A percentile compares a stretch with the other conserved stretches of the same genome.
Conservation (phyloP, 2,888 invertebrate species). For the Lepidochrysops patricia region DNA sequence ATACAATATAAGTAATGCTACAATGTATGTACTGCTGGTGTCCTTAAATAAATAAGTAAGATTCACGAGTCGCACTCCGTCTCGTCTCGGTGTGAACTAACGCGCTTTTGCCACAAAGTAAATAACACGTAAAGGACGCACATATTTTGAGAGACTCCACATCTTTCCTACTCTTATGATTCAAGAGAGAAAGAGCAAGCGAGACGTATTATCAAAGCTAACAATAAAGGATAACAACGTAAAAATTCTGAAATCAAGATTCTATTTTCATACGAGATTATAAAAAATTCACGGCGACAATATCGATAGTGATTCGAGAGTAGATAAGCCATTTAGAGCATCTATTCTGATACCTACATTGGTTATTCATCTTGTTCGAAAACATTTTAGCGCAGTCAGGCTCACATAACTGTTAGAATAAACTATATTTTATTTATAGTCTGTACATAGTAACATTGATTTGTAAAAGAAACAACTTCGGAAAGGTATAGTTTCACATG, state of each 20-base stretch:
- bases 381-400: not conserved
- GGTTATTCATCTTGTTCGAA: conserved; percentile 7
- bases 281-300: not conserved
- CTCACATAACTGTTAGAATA: not conserved
- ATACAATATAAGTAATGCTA: no score
- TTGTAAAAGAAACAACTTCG: not conserved
- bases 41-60: no score
- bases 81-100: no score
- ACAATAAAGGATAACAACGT: not conserved
- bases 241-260: not conserved
- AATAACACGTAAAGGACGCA: no score
- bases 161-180: no score
- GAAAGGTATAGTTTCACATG: no score
- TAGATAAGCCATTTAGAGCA: conserved; percentile 1
- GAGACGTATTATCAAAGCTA: not conserved
- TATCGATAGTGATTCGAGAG: conserved; percentile 4
- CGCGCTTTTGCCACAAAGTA: no score
- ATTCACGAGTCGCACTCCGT: no score
- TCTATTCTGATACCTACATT: conserved; percentile 9
- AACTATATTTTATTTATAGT: not conserved
- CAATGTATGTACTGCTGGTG: no score
- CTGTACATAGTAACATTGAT: not conserved
- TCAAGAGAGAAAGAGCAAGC: no score
- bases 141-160: no score
- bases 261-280: not conserved